Evolutionary conservation across 2,888 invertebrate genomes (phyloP), one percentile per base, ranked within the genome.

Genomic region (Cheilosia pagana): DNA sequence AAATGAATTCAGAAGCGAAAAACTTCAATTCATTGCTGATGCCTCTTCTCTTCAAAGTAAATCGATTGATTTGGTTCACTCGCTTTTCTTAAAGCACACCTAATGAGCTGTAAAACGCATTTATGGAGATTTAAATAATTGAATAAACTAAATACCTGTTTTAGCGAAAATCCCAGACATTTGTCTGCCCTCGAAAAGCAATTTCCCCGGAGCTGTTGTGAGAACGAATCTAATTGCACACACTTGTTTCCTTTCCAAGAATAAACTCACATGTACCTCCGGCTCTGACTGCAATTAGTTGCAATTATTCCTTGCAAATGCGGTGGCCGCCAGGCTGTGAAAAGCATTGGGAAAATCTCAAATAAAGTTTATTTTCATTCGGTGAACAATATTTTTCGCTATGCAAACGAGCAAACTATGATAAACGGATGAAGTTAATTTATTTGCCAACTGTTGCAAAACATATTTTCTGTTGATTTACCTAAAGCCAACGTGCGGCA

Each of bases 381-480:
- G 6, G 43, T 12, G 45, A 63, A 50, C 43, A 63, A 50, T 52
- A 63, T 72, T 63, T 63, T 19, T 19, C 19, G 31, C 62, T 45
- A 45, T 39, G 41, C 53, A 39, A 70, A 45, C 19, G 8, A 16
- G 19, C 4, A 60, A 45, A 74, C 48, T 68, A 48, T 55, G 62
- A 59, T 57, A 63, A 59, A 70, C 50, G 25, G 19, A 75, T 48
- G 23, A 39, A 52, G 39, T 57, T 65, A 70, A 59, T 71, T 76
- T 81, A 81, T 75, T 81, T 74, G 57, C 62, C 68, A 68, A 67
- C 39, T 35, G 75, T 55, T 31, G 25, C 55, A 52, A 35, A 63
- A 76, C 39, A 81, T 71, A 52, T 50, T 39, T 35, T 45, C 52
- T 71, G 60, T 75, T 81, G 68, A 75, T 81, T 68, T 70, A 81